Evolutionary conservation across 2,113 vertebrate genomes (phyloP).

Genomic region (Muntiacus muntjak): DNA sequence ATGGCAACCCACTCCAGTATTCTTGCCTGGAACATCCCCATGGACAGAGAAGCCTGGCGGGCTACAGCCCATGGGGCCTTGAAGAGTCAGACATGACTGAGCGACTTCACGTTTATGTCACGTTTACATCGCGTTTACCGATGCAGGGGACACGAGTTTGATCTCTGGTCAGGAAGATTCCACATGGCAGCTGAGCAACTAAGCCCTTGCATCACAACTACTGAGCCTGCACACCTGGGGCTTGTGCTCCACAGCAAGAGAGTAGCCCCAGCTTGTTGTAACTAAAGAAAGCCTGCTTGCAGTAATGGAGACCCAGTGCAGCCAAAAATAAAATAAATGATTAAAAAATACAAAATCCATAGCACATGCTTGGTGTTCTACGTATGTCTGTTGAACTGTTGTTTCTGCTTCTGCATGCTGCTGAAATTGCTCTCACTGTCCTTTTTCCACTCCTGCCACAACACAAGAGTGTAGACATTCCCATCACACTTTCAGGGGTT

Average conservation of each 20-base stretch:
- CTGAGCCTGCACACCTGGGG: background rate
- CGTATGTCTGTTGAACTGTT: background rate
- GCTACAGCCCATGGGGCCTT: background rate
- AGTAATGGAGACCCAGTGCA: background rate
- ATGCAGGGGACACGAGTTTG: background rate
- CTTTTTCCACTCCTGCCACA: background rate
- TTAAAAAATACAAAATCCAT: background rate
- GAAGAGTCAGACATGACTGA: background rate
- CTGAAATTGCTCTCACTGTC: background rate
- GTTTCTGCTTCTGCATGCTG: background rate
- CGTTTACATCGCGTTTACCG: background rate
- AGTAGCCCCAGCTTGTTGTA: background rate
- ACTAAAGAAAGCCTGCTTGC: background rate
- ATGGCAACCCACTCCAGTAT: background rate
- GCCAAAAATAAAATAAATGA: background rate
- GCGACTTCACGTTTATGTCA: background rate
- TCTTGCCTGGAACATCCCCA: background rate
- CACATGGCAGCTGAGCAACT: background rate
- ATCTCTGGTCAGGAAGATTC: background rate
- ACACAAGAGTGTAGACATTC: background rate
- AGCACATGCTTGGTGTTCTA: background rate
- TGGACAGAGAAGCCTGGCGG: background rate
- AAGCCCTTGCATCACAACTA: background rate
- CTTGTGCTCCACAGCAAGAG: background rate
- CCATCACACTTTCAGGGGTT: background rate